Conservation (phyloP, 2,113 vertebrate species). For the Pterophyllum scalare region DNA sequence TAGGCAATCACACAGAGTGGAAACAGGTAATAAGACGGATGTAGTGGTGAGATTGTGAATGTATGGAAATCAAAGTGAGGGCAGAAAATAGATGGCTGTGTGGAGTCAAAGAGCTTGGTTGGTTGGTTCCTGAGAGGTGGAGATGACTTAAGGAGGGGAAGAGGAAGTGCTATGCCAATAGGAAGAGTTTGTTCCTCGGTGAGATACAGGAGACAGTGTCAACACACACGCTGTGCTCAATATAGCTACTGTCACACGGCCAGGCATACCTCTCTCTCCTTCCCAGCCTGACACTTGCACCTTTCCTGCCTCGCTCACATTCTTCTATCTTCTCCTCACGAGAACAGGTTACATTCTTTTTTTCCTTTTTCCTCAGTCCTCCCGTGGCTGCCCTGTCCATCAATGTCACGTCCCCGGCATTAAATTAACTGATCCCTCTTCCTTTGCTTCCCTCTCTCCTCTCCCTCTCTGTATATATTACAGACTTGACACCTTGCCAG, state of each 20-base stretch:
- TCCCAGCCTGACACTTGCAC: slow-evolving; percentile 68
- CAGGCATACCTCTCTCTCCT: slow-evolving; percentile 72
- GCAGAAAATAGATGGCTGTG: slow-evolving; percentile 7
- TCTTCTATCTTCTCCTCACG: slow-evolving; percentile 26
- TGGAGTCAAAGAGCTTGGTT: slow-evolving; percentile 26
- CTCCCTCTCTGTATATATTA: slow-evolving; percentile 61
- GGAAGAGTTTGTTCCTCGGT: slow-evolving; percentile 84
- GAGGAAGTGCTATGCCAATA: slow-evolving; percentile 81
- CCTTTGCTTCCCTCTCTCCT: slow-evolving; percentile 38
- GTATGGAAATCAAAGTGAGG: slow-evolving; percentile 29
- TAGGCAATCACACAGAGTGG: background rate
- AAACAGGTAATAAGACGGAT: slow-evolving; percentile 16
- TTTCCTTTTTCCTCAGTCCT: slow-evolving; percentile 14
- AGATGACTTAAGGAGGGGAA: slow-evolving; percentile 48
- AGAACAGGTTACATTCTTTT: slow-evolving; percentile 57
- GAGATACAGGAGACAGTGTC: slow-evolving; percentile 83
- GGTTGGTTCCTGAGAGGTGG: slow-evolving; percentile 43
- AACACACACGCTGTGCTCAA: slow-evolving; percentile 82
- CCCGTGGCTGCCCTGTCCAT: slow-evolving; percentile 52
- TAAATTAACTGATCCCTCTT: slow-evolving; percentile 71
- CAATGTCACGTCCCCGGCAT: slow-evolving; percentile 65
- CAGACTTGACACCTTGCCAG: slow-evolving; percentile 70
- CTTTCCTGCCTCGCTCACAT: slow-evolving; percentile 52
- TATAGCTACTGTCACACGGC: slow-evolving; percentile 82
- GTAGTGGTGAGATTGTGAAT: background rate